Evolutionary conservation across 2,888 invertebrate genomes (phyloP).

Genomic region (Hecatera dysodea): DNA sequence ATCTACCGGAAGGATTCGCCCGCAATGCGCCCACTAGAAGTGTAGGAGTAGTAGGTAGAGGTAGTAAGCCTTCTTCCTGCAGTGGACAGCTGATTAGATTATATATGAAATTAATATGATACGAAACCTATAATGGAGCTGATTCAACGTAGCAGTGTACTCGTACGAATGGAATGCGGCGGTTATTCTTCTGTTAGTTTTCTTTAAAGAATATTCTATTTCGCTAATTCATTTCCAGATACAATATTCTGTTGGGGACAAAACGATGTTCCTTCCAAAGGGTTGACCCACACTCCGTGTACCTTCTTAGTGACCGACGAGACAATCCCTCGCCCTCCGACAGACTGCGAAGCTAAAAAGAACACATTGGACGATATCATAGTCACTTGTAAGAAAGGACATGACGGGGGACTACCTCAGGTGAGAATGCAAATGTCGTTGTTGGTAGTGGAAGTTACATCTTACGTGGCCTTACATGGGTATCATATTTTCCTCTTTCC

Average conservation of each 20-base stretch:
- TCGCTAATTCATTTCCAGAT: slow-evolving; percentile 57
- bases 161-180: background rate
- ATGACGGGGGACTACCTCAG: slow-evolving; percentile 85
- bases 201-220: background rate
- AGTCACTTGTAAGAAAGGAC: slow-evolving; percentile 81
- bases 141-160: background rate
- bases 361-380: slow-evolving; percentile 74
- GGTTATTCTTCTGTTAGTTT: background rate
- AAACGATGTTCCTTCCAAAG: slow-evolving; percentile 77
- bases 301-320: slow-evolving; percentile 83
- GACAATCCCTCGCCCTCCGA: slow-evolving; percentile 82
- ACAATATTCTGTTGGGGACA: slow-evolving; percentile 86
- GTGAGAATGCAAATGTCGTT: slow-evolving; percentile 65
- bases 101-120: too few relatives aligned
- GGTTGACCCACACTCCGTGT: slow-evolving; percentile 76
- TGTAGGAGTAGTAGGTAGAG: too few relatives aligned
- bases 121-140: too few relatives aligned
- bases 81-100: too few relatives aligned
- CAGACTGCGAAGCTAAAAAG: slow-evolving; percentile 77
- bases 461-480: too few relatives aligned
- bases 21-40: too few relatives aligned
- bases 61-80: too few relatives aligned
- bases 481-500: too few relatives aligned
- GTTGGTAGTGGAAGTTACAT: too few relatives aligned
- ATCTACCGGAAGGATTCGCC: too few relatives aligned